Conservation (phyloP, 2,113 vertebrate species). For the Acanthisitta chloris region DNA sequence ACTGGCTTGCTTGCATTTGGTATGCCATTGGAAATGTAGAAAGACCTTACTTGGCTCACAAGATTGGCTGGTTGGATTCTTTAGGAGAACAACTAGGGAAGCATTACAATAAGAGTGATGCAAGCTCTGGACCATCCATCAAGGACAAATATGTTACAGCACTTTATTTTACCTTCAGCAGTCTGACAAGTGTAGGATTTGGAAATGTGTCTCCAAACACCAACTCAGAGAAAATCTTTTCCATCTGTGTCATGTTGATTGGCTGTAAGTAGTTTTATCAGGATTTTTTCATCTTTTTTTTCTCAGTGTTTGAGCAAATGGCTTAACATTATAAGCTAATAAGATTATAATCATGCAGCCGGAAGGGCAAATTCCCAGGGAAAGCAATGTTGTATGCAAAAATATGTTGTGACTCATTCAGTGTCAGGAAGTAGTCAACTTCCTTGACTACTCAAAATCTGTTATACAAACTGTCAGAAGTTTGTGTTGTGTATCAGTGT, state of each 20-base stretch:
- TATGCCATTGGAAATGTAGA: conserved; percentile 99
- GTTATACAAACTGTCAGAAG: not conserved
- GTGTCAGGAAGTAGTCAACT: not conserved
- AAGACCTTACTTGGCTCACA: conserved; percentile 92
- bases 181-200: conserved; percentile 97
- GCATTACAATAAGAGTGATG: conserved; percentile 94
- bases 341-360: not conserved
- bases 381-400: not conserved
- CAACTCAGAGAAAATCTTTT: conserved; percentile 99
- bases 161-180: conserved; percentile 99
- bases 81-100: conserved; percentile 95
- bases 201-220: conserved; percentile 99
- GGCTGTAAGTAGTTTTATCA: conserved; percentile 89
- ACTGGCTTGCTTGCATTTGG: conserved; percentile 99
- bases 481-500: not conserved
- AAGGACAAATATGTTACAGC: conserved; percentile 99
- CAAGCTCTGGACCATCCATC: conserved; percentile 93
- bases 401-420: not conserved
- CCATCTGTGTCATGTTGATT: conserved; percentile 99
- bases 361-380: not conserved
- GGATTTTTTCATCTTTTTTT: not conserved
- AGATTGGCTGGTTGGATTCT: conserved; percentile 98
- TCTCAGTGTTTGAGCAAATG: conserved; percentile 4
- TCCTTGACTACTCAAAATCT: conserved; percentile 7
- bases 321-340: not conserved